Evolutionary conservation across 2,797 vertebrate species (phyloP).

Genomic region (Steatocranus sp.): DNA sequence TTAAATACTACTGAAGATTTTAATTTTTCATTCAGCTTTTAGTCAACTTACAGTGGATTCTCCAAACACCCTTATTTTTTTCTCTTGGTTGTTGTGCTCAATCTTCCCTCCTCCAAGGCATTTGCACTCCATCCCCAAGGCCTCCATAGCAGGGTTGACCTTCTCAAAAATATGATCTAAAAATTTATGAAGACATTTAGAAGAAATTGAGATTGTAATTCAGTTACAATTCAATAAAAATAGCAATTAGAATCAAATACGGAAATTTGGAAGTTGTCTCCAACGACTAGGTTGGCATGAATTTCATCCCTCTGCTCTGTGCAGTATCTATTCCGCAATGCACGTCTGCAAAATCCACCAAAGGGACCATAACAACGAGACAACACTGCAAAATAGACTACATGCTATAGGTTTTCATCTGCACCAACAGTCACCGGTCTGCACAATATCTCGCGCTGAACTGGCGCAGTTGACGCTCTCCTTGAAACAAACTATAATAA

Average conservation of each 20-base stretch:
- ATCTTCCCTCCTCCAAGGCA: conserved; percentile 91
- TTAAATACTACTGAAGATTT: background rate
- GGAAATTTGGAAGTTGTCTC: fast-evolving
- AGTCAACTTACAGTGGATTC: conserved; percentile 83
- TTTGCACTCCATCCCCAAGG: conserved; percentile 81
- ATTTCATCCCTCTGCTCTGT: background rate
- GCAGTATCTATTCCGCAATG: background rate
- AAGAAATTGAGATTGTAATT: background rate
- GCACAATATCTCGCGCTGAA: background rate
- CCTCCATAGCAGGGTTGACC: conserved; percentile 80
- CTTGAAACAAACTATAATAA: background rate
- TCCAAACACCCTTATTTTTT: conserved; percentile 85
- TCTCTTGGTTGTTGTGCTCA: conserved; percentile 83
- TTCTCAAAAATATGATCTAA: conserved; percentile 93
- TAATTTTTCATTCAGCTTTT: background rate
- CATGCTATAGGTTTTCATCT: background rate
- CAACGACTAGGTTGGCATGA: background rate
- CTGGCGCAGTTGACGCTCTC: background rate
- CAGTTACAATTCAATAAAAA: background rate
- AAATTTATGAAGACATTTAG: background rate
- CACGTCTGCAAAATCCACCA: background rate
- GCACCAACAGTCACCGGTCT: background rate
- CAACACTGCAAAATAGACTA: background rate
- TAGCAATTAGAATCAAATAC: background rate
- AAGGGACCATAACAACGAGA: background rate